Base-by-base conservation (phyloP, 2,113 vertebrate genomes). In the Siniperca chuatsi region DNA sequence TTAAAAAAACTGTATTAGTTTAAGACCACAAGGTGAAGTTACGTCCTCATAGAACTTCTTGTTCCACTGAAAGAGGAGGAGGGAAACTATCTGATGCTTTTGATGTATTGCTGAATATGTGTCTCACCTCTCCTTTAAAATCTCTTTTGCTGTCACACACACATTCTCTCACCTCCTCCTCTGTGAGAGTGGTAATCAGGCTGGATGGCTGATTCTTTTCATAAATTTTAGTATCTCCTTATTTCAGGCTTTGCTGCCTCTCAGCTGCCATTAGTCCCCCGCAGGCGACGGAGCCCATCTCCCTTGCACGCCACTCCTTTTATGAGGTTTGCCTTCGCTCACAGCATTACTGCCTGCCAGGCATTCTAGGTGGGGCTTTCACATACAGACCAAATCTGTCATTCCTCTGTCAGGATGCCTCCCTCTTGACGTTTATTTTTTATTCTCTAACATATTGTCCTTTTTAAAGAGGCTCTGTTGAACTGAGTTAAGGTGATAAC, bases 201-300 rank as follows among this genome's bases (percentile, higher is more conserved):
- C 87, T 85, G 90, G 89, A 88, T 91, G 80, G 89, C 83, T 89
- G 93, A 92, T 89, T 92, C 88, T 91, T 92, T 94, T 94, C 93
- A 95, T 91, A 91, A 79, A 92, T 91, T 92, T 94, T 89, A 90
- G 80, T 83, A 92, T 93, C 91, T 87, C 89, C 91, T 94, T 94
- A 94, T 95, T 95, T 94, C 93, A 94, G 90, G 93, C 88, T 86
- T 94, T 93, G 88, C 92, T 93, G 93, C 93, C 87, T 92, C 89
- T 86, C 82, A 79, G 77, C 87, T 94, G 91, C 93, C 90, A 91
- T 94, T 94, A 94, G 91, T 89, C 77, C 84, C 82, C 91, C 72
- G 78, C 82, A 89, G 92, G 84, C 83, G 79, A 87, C 87, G 25
- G 81, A 86, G 87, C 87, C 87, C 82, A 90, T 90, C 88, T 93